Percentiles rank a stretch among this genome's conserved stretches.
Evolutionary conservation across 2,888 invertebrate genomes (phyloP).

Genomic region (Caradrina clavipalpis): DNA sequence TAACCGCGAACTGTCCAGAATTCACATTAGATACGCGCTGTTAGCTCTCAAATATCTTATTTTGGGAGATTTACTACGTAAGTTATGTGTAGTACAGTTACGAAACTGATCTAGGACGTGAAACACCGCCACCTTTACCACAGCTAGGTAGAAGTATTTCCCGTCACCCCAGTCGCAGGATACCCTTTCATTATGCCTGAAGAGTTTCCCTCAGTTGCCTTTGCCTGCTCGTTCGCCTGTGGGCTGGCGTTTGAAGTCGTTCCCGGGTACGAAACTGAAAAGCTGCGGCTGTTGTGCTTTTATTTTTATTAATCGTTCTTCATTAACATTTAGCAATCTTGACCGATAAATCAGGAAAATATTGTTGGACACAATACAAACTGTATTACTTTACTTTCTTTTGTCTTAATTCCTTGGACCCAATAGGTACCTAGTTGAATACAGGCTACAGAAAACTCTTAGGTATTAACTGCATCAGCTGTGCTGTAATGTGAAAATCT

Average conservation of each 20-base stretch:
- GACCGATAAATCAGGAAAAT: conserved; percentile 37
- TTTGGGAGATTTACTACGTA: conserved; percentile 18
- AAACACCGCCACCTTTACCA: neutral
- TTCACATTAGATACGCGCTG: conserved; percentile 56
- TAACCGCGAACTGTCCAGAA: conserved; percentile 60
- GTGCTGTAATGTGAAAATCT: too few species aligned
- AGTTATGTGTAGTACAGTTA: neutral
- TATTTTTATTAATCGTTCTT: neutral
- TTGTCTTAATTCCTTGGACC: too few species aligned
- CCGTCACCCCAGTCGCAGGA: too few species aligned
- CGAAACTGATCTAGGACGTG: neutral
- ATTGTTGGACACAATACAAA: neutral
- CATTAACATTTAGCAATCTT: conserved; percentile 12
- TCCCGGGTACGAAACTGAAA: too few species aligned
- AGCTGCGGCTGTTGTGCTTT: neutral
- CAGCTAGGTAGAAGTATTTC: neutral
- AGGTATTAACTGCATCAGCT: neutral
- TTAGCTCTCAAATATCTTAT: conserved; percentile 39
- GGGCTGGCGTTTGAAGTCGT: neutral
- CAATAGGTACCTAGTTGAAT: neutral
- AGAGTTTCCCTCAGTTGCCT: neutral
- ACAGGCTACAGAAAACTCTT: neutral
- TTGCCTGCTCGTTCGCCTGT: too few species aligned
- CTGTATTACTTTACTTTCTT: too few species aligned
- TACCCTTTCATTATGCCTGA: too few species aligned